Base-by-base conservation (phyloP, 2,113 vertebrate species). In the Zapornia atra region DNA sequence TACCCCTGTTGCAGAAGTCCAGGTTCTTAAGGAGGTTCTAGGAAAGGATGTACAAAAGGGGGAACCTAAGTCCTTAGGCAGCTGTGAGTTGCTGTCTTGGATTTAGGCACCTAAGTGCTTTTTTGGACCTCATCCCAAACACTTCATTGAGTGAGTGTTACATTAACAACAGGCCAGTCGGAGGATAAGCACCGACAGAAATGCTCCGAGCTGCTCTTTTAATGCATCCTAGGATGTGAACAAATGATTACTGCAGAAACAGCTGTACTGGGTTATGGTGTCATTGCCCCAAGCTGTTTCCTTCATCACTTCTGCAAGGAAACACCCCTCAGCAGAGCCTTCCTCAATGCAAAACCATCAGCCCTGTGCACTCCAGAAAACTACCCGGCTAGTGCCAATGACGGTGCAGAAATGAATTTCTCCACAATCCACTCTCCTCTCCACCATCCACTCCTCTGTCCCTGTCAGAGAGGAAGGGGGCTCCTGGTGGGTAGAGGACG, bases 71-170 rank as follows among this genome's bases (percentile, higher is more conserved):
- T 89, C 65, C 61, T 94, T 44, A 92, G 88, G 70, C 91, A 96
- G 89, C 81, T 94, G 93, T 82, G 94, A 87, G 87, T 71, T 24
- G 22, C 65, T 91, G 51, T 79, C 95, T 89, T 84, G 70, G 86
- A 92, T 89, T 97, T 96, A 95, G 81, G 81, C 57, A 94, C 93
- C 89, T 87, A 96, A 96, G 86, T 91, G 93, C 48, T 89, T 72
- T 95, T 79, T 92, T 96, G 94, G 96, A 92, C n/a, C 44, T 87
- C 53, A 53, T 94, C 96, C 96, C 86, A 94, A 97, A 95, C 86
- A 96, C 95, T 89, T 96, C 92, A 93, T 95, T 97, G 82, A 88
- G 69, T 48, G 90, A 95, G 90, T 90, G 80, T 69, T 94, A 86
- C 86, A 82, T 76, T 96, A 92, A 87, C 84, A 89, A 79, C 70